phyloP scores from a whole-genome alignment of 2,113 vertebrate genomes.

The Pseudorhombus dupliciocellatus region DNA sequence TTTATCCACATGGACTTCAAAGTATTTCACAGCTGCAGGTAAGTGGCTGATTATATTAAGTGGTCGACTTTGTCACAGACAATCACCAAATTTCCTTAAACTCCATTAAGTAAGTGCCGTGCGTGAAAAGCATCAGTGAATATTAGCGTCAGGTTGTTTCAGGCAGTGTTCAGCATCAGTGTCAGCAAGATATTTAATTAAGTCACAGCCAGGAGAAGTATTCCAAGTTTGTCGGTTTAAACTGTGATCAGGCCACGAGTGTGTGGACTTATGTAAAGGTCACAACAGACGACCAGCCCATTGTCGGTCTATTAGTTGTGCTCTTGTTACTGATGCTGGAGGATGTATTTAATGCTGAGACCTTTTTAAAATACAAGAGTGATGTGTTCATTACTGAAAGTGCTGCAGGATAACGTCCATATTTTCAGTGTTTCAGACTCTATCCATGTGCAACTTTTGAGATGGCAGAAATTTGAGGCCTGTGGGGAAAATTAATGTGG shows the following conservation, averaged over 20 bases:
- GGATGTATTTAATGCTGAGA: not conserved
- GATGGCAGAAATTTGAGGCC: too few relatives aligned
- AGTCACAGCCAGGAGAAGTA: constrained; percentile 18
- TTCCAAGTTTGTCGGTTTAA: constrained; percentile 36
- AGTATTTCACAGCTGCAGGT: constrained; percentile 12
- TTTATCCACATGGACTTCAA: constrained; percentile 2
- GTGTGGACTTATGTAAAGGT: constrained; percentile 35
- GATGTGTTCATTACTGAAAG: too few relatives aligned
- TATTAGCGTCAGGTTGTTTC: constrained; percentile 23
- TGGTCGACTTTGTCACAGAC: constrained; percentile 15
- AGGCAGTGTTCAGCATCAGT: constrained; percentile 22
- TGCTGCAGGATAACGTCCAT: too few relatives aligned
- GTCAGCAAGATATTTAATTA: constrained; percentile 61
- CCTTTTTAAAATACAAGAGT: too few relatives aligned
- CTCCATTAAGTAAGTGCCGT: constrained; percentile 5
- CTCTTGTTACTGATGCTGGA: not conserved
- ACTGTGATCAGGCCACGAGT: constrained; percentile 21
- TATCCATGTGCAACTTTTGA: too few relatives aligned
- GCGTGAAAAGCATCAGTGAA: constrained; percentile 28
- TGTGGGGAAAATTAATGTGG: too few relatives aligned
- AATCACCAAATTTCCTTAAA: constrained; percentile 6
- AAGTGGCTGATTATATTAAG: constrained; percentile 13
- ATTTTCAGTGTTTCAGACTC: too few relatives aligned
- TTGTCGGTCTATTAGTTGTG: too few relatives aligned
- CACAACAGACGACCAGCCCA: constrained; percentile 4